These are phyloP conservation scores for Dromius quadrimaculatus DNA, from an alignment of 2,888 invertebrate species.

Conservation along the genomic window DNA sequence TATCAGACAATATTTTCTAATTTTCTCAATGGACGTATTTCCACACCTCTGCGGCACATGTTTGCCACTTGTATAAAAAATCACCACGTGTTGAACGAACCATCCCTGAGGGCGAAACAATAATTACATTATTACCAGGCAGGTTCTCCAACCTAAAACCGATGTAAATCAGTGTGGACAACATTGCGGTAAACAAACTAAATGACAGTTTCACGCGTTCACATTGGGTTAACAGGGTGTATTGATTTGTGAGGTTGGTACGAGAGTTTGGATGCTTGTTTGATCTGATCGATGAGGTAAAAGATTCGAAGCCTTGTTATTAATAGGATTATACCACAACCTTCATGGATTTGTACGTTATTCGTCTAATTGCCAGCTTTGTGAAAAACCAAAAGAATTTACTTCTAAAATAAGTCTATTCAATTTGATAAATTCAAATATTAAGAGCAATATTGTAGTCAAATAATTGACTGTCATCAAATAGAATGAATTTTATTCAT, in stretches of 20 bases:
- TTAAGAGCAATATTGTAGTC: too few species aligned
- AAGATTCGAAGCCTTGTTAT: slow-evolving; percentile 20
- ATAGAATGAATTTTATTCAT: too few species aligned
- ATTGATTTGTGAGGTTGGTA: slow-evolving; percentile 49
- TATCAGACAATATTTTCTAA: slow-evolving; percentile 43
- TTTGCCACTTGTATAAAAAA: slow-evolving; percentile 39
- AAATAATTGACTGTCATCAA: too few species aligned
- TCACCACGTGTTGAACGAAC: slow-evolving; percentile 48
- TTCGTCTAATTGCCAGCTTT: slow-evolving; percentile 23
- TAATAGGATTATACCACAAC: slow-evolving; percentile 43
- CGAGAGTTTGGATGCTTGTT: slow-evolving; percentile 14
- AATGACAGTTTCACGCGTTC: slow-evolving; percentile 46
- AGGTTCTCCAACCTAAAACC: slow-evolving; percentile 48
- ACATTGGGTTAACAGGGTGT: slow-evolving; percentile 49
- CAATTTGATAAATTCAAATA: too few species aligned
- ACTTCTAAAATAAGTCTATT: too few species aligned
- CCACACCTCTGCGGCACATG: slow-evolving; percentile 32
- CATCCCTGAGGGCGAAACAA: slow-evolving; percentile 49
- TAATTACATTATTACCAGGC: slow-evolving; percentile 51
- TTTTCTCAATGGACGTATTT: slow-evolving; percentile 47
- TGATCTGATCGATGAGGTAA: slow-evolving; percentile 36
- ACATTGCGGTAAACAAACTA: slow-evolving; percentile 51
- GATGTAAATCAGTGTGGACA: slow-evolving; percentile 52
- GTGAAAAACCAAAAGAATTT: too few species aligned
- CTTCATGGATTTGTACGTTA: slow-evolving; percentile 40